Evolutionary conservation across 2,797 vertebrate genomes (phyloP), one percentile per base, ranked within the genome.

Genomic region (Takifugu rubripes): DNA sequence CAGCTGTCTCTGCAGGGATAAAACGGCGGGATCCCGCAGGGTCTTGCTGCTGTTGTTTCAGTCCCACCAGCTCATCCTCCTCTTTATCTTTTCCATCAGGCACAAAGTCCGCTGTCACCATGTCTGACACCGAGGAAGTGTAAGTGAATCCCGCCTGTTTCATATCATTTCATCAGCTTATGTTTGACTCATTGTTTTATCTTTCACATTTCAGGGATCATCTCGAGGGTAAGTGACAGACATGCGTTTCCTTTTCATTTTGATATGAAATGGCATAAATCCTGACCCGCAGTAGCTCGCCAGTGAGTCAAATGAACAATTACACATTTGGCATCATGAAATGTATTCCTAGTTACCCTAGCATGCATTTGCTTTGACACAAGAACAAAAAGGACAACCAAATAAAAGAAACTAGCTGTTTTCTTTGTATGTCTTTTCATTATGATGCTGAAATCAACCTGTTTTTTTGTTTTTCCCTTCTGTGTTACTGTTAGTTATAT

Each of bases 61-160:
- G 25, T 6, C 16, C 29, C 6, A 50, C 46, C 29, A 31, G 12
- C 65, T 59, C 57, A 62, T 49, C 10, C 5, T 8, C 5, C 33
- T 59, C 36, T 75, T 46, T 56, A 51, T 72, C 58, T 73, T 59
- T 43, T 33, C 33, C 52, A 29, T 86, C 87, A 91, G 88, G 83
- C 85, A 69, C 74, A 73, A 88, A 87, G 84, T 86, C 85, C 79
- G 16, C 71, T 73, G 73, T 85, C 91, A 87, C 64, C 89, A 98
- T 97, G 95, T 96, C 96, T 79, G 95, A 98, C 87, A 92, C 89
- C 0, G 95, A 97, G 74, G 94, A 96, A 82, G 84, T 91, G 95
- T 98, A 83, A 96, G 96, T 95, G 82, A 50, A 53, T 14, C 63
- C 5, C 49, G 3, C 29, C 26, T 11, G 21, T 31, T n/a, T 7